Evolutionary conservation across 1,140 invertebrate genomes (phyloP), one percentile per base, ranked within the genome.

Genomic region (Alviniconcha marisindica): DNA sequence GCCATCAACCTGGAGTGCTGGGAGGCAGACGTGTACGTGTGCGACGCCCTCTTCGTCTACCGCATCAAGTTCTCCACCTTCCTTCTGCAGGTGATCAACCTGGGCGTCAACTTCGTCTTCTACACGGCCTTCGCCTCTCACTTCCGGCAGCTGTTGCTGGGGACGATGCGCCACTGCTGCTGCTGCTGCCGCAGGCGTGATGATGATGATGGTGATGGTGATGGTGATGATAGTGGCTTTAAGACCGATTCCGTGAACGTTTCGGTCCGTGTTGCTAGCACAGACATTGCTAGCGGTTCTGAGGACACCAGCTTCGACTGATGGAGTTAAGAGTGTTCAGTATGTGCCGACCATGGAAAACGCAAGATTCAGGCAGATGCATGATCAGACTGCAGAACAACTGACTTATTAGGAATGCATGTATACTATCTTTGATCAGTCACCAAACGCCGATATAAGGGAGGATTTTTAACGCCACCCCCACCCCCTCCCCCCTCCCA

Each of bases 101-200:
- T 71, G 36, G 15, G 69, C 69, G 24, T 71, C 38, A 71, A 71
- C 69, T 71, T 71, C 36, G 33, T 71, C 69, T 71, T 71, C 69
- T 71, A 71, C 38, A 4, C 40, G 10, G 69, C 36, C 15, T 71
- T 71, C 36, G 36, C 24, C 36, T 36, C 31, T 18, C 33, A 36
- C 15, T 71, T 71, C 24, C 33, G 69, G 36, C 69, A 71, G 33
- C 5, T 71, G 69, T 28, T 71, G 15, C 5, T 3, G 36, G 3
- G 24, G 36, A 71, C 18, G 36, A 18, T 71, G 36, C 69, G 69
- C 40, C 36, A 36, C 36, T 71, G 69, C 24, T 18, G 69, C 21
- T 3, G 28, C 36, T 24, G 28, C 10, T 69, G 44, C 44, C 15
- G 56, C 7, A 28, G 56, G n/a, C 56, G n/a, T n/a, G 56, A 21